These are phyloP conservation scores for Trichogramma dendrolimi DNA, from an alignment of 2,888 invertebrate genomes.

Conservation along the genomic window DNA sequence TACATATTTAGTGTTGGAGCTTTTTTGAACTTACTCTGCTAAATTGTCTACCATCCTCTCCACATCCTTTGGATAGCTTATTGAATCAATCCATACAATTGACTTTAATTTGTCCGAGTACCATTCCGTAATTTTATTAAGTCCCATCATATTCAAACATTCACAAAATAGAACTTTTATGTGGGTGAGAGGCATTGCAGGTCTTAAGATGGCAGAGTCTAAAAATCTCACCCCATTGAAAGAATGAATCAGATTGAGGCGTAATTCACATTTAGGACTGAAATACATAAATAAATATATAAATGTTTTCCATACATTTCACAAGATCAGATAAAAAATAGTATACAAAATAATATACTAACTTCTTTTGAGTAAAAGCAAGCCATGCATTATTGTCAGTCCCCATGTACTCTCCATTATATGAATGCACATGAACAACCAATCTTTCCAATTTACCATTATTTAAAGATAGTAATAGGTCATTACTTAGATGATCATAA, in stretches of 20 bases:
- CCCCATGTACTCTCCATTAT: conserved; percentile 62
- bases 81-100: conserved; percentile 62
- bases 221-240: conserved; percentile 63
- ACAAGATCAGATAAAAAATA: neutral
- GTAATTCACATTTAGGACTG: conserved; percentile 58
- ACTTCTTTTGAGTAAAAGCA: conserved; percentile 55
- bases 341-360: conserved; percentile 27
- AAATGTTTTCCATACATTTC: neutral
- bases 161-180: conserved; percentile 72
- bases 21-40: conserved; percentile 35
- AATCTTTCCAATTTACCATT: conserved; percentile 56
- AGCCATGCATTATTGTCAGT: conserved; percentile 65
- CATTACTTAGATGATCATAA: conserved; percentile 57
- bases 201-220: conserved; percentile 61
- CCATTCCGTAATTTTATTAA: conserved; percentile 57
- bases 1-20: neutral
- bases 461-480: conserved; percentile 53
- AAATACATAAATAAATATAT: conserved; percentile 15
- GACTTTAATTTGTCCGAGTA: conserved; percentile 57
- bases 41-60: conserved; percentile 29
- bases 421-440: conserved; percentile 67
- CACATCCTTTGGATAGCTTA: conserved; percentile 36
- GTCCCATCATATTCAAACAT: conserved; percentile 56
- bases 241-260: conserved; percentile 65
- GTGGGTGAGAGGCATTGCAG: conserved; percentile 69